phyloP scores from a whole-genome alignment of 2,888 invertebrate genomes.

The Campaea margaritaria region DNA sequence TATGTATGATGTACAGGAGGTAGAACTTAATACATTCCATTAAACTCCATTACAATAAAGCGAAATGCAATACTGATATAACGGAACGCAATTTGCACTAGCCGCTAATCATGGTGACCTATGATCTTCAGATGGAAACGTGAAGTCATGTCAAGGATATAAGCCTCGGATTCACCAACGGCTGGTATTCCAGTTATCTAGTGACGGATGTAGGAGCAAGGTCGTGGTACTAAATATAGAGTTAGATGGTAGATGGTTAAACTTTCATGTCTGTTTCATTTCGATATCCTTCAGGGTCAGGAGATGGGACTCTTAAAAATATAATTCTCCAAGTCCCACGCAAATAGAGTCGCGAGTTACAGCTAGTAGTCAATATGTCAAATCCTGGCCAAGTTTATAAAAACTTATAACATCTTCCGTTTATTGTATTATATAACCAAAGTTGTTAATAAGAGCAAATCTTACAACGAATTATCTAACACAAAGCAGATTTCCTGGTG shows the following conservation, averaged over 20 bases:
- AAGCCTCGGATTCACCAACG: conserved; percentile 7
- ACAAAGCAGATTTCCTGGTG: conserved; percentile 57
- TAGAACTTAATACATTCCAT: neutral
- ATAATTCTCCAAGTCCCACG: no score
- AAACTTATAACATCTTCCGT: no score
- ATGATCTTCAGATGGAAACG: conserved; percentile 39
- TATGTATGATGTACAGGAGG: no score
- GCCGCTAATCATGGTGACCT: conserved; percentile 40
- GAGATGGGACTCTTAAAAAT: no score
- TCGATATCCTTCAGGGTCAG: no score
- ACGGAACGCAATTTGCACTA: conserved; percentile 20
- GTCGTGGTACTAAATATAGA: conserved; percentile 32
- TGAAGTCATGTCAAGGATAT: conserved; percentile 46
- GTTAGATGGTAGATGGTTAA: neutral
- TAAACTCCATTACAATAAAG: neutral
- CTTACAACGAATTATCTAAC: conserved; percentile 60
- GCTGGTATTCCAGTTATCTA: conserved; percentile 31
- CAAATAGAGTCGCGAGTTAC: no score
- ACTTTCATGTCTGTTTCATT: neutral
- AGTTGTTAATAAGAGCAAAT: conserved; percentile 45
- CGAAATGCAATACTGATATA: neutral
- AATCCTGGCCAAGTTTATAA: no score
- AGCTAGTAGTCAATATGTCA: no score
- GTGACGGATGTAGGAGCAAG: conserved; percentile 49
- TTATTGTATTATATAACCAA: no score